Base-by-base conservation (phyloP, 2,888 invertebrate species). In the Agonopterix arenella region DNA sequence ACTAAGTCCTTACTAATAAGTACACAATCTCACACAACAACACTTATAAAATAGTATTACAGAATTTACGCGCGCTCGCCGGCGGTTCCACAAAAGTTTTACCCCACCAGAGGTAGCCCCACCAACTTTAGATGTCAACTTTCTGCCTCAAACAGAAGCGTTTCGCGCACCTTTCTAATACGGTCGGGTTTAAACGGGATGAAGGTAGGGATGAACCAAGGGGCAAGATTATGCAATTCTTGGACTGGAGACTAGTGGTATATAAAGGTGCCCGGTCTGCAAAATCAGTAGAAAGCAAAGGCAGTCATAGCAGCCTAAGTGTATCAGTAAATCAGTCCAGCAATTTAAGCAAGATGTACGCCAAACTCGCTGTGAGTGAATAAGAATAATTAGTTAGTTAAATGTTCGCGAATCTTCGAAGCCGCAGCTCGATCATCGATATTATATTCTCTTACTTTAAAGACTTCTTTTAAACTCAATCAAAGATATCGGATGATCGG, bases 321-420 rank as follows among this genome's bases (percentile, higher is more conserved):
- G 76, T 76, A 70, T 66, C 62, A 72, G 60, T 62, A 65, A 70
- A 76, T 83, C 85, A 84, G 80, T 84, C 85, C 86, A 86, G 86
- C 86, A 72, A 65, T 58, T 54, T 64, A 74, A 72, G 70, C 78
- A 86, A 80, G 73, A 88, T 88, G 88, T 84, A 84, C 88, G 79
- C 88, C 57, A 85, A 85, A 80, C 76, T 88, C 78, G 81, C 88
- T 75, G 88, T 88, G 80, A 88, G 88, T 83, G 28, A 52, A 50
- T 45, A 46, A 42, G 11, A 48, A 16, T 38, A 18, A 28, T 11
- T 47, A 55, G 42, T 49, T 53, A 11, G 28, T 28, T 28, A 4
- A 28, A 28, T 28, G 28, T 28, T 28, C 0, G 28, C 2, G 28
- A 28, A 1, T 28, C 5, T 28, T 28, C 28, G 28, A 28, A 28